These are phyloP conservation scores for Epinotia demarniana DNA, from an alignment of 2,888 invertebrate species.

Conservation along the genomic window DNA sequence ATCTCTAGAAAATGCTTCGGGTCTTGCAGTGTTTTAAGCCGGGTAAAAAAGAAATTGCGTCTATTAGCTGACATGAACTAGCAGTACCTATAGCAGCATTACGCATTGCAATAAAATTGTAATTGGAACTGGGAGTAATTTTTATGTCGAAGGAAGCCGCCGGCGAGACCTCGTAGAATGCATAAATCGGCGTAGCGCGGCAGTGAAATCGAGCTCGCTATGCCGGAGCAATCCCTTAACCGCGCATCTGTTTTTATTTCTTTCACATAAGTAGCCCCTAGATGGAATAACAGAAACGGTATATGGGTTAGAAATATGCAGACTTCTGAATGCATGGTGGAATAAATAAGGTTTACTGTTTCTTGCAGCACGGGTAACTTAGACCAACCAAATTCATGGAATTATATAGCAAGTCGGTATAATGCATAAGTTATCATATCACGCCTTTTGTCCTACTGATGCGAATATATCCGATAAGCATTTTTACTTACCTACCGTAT, in stretches of 20 bases:
- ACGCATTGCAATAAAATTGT: constrained; percentile 21
- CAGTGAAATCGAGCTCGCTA: constrained; percentile 35
- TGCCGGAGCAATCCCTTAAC: constrained; percentile 18
- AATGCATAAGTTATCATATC: neutral
- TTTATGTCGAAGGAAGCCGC: constrained; percentile 29
- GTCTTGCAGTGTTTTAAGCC: neutral
- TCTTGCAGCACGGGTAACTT: constrained; percentile 1
- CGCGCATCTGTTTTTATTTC: constrained; percentile 34
- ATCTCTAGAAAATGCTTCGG: neutral
- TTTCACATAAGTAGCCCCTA: constrained; percentile 28
- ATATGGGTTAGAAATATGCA: constrained; percentile 27
- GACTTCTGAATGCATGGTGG: neutral
- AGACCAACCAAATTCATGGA: constrained; percentile 1
- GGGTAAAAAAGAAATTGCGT: constrained; percentile 21
- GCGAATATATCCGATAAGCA: neutral
- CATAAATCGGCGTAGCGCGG: constrained; percentile 33
- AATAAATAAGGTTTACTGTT: constrained; percentile 16
- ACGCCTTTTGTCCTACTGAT: neutral
- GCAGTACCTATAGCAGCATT: constrained; percentile 4
- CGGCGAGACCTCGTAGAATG: constrained; percentile 26
- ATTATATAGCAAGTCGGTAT: neutral
- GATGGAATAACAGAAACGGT: constrained; percentile 20
- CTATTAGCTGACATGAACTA: constrained; percentile 21
- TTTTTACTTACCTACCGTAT: too few relatives aligned
- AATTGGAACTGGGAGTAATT: constrained; percentile 20